These are phyloP conservation scores for Hippocampus mohnikei DNA, from an alignment of 2,113 vertebrate genomes.

Conservation along the genomic window DNA sequence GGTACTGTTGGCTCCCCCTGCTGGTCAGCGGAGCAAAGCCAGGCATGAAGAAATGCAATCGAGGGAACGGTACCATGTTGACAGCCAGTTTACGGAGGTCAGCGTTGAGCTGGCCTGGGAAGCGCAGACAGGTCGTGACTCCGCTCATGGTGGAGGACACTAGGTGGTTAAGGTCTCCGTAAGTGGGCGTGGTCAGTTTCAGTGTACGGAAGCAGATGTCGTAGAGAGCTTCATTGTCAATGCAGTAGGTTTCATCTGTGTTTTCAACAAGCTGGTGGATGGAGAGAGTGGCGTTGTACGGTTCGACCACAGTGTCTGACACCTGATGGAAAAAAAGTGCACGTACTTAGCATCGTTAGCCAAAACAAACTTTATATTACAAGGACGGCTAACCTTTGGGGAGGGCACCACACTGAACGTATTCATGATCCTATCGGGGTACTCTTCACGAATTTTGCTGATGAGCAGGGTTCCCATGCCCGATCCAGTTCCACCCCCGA, in stretches of 20 bases:
- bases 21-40: constrained; percentile 89
- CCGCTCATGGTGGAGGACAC: constrained; percentile 92
- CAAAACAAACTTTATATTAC: not conserved
- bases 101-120: constrained; percentile 88
- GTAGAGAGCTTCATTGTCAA: constrained; percentile 89
- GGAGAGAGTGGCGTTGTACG: constrained; percentile 88
- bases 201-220: constrained; percentile 94
- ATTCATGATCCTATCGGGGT: constrained; percentile 8
- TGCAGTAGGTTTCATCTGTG: constrained; percentile 91
- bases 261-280: constrained; percentile 91
- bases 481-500: not conserved
- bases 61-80: constrained; percentile 93
- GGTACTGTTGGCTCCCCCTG: constrained; percentile 89
- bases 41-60: constrained; percentile 91
- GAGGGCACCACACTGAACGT: constrained; percentile 3
- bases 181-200: constrained; percentile 90
- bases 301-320: constrained; percentile 89
- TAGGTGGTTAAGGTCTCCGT: constrained; percentile 89
- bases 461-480: constrained; percentile 10
- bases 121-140: constrained; percentile 87
- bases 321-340: constrained; percentile 63
- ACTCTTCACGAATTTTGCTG: constrained; percentile 9
- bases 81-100: constrained; percentile 88
- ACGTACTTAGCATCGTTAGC: not conserved
- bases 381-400: not conserved